These are phyloP conservation scores for Vultur gryphus DNA, from an alignment of 2,797 vertebrate genomes.

Conservation along the genomic window DNA sequence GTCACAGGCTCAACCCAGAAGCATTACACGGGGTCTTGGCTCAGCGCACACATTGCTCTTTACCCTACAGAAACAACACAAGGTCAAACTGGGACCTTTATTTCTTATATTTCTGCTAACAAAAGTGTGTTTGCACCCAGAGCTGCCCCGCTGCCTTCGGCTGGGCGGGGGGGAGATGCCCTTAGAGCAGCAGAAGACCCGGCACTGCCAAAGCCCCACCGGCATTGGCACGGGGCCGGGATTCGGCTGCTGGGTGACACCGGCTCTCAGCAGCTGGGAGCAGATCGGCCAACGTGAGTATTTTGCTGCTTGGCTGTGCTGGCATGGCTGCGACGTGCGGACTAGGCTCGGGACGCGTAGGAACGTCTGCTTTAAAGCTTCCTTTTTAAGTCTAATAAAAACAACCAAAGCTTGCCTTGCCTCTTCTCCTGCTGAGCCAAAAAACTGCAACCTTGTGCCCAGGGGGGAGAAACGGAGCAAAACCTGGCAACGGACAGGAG, in stretches of 20 bases:
- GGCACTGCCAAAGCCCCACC: neutral
- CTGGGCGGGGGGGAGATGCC: neutral
- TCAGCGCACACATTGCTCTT: neutral
- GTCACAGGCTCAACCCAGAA: neutral
- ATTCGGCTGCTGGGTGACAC: neutral
- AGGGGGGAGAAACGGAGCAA: rapidly evolving
- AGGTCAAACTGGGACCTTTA: neutral
- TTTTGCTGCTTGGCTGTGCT: neutral
- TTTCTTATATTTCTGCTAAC: neutral
- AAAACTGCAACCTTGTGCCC: neutral
- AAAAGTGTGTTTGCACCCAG: neutral
- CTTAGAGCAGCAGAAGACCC: neutral
- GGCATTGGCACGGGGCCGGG: rapidly evolving
- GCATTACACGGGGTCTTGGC: rapidly evolving
- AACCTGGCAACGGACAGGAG: neutral
- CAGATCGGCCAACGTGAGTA: neutral
- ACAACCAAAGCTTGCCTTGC: neutral
- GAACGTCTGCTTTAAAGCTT: neutral
- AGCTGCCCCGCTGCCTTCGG: neutral
- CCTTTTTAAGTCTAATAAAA: neutral
- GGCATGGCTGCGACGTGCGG: neutral
- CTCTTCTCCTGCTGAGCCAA: neutral
- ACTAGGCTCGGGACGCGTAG: neutral
- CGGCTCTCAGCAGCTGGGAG: neutral
- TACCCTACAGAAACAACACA: neutral